phyloP scores from a whole-genome alignment of 37 sponge, comb jelly and placozoan species.

The Theonella swinhoei region DNA sequence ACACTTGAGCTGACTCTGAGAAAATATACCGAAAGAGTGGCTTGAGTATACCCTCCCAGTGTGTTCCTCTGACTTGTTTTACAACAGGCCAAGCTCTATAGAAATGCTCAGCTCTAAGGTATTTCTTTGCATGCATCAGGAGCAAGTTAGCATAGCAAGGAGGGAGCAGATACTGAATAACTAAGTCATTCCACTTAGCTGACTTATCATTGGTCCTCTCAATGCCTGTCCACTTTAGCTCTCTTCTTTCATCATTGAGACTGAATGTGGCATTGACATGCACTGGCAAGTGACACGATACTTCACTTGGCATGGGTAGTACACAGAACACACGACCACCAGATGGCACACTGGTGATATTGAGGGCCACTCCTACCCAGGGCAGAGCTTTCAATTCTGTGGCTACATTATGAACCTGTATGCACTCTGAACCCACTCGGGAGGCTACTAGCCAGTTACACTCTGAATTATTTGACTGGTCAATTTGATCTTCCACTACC shows the following conservation, averaged over 20 bases:
- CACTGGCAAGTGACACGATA: constrained; percentile 36
- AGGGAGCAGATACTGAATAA: constrained; percentile 39
- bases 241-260: constrained; percentile 59
- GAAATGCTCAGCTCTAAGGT: neutral
- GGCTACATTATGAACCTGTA: neutral
- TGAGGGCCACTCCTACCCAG: constrained; percentile 56
- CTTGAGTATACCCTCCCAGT: constrained; percentile 30
- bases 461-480: neutral
- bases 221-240: constrained; percentile 56
- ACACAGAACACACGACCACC: constrained; percentile 66
- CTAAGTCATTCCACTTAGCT: constrained; percentile 64
- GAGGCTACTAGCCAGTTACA: constrained; percentile 42
- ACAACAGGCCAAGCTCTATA: constrained; percentile 54
- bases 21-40: constrained; percentile 21
- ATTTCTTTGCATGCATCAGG: constrained; percentile 6
- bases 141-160: constrained; percentile 50
- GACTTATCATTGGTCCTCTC: constrained; percentile 44
- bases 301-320: constrained; percentile 64
- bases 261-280: constrained; percentile 78
- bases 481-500: neutral
- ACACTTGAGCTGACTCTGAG: neutral
- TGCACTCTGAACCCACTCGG: constrained; percentile 20
- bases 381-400: constrained; percentile 13
- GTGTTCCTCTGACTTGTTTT: neutral
- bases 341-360: neutral